Evolutionary conservation across 2,888 invertebrate genomes (phyloP).

Genomic region (Noctua janthe): DNA sequence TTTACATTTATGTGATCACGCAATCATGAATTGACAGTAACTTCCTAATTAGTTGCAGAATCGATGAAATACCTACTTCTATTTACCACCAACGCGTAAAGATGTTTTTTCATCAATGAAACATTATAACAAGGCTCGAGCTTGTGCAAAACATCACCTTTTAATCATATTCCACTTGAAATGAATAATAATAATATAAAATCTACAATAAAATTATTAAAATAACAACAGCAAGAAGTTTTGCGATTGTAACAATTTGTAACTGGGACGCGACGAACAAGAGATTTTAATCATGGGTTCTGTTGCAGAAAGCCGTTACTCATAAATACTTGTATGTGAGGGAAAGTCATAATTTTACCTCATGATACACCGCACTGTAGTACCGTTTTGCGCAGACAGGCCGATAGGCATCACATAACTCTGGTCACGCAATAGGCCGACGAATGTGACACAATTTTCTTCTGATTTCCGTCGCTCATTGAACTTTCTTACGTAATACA

Average conservation of each 20-base stretch:
- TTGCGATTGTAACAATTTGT: constrained; percentile 10
- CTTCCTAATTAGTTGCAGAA: background rate
- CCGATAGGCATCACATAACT: constrained; percentile 21
- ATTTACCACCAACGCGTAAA: background rate
- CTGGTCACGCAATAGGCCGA: constrained; percentile 47
- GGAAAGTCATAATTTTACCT: constrained; percentile 54
- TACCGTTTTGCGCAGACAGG: constrained; percentile 31
- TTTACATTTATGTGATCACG: background rate
- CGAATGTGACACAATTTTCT: constrained; percentile 54
- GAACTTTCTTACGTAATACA: constrained; percentile 42
- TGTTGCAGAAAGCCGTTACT: constrained; percentile 35
- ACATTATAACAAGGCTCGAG: background rate
- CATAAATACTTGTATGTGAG: constrained; percentile 34
- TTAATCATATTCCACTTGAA: background rate
- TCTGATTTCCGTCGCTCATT: constrained; percentile 38
- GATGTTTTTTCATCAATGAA: background rate
- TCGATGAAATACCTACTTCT: background rate
- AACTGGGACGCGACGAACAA: constrained; percentile 26
- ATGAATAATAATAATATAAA: background rate
- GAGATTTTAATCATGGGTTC: constrained; percentile 39
- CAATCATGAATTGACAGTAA: background rate
- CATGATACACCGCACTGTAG: constrained; percentile 31
- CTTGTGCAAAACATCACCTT: background rate
- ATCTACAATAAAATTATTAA: background rate
- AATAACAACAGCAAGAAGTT: background rate